Evolutionary conservation across 2,888 invertebrate species (phyloP).

Genomic region (Alcis repandata): DNA sequence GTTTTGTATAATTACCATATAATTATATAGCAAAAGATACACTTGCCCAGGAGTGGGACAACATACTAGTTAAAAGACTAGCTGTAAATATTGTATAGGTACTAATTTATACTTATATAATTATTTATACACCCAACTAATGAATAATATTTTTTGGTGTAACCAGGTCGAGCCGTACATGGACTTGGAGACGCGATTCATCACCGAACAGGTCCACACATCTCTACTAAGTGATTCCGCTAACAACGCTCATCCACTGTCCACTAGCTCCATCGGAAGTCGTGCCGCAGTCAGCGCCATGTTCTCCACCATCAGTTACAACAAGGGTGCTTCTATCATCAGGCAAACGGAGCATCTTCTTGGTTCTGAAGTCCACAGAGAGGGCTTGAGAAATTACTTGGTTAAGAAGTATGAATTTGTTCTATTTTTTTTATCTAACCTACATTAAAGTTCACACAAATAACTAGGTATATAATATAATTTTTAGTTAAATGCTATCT

Average conservation of each 20-base stretch:
- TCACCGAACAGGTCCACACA: conserved; percentile 89
- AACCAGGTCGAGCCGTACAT: conserved; percentile 87
- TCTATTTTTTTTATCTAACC: not conserved
- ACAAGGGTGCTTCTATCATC: conserved; percentile 89
- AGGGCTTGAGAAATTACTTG: conserved; percentile 86
- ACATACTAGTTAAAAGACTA: too few species aligned
- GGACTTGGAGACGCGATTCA: conserved; percentile 90
- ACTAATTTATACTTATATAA: too few species aligned
- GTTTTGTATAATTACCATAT: too few species aligned
- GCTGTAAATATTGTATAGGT: too few species aligned
- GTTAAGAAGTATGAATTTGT: conserved; percentile 68
- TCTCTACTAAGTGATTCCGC: conserved; percentile 88
- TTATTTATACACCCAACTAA: too few species aligned
- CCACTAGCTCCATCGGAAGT: conserved; percentile 82
- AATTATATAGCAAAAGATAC: too few species aligned
- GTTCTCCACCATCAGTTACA: conserved; percentile 90
- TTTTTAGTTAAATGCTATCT: not conserved
- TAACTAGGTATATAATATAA: not conserved
- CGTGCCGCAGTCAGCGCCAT: conserved; percentile 86
- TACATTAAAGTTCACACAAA: not conserved
- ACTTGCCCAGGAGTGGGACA: too few species aligned
- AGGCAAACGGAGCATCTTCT: conserved; percentile 90
- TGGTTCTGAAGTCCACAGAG: conserved; percentile 81
- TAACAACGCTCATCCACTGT: conserved; percentile 86
- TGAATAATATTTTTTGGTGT: not conserved